Evolutionary conservation across 2,888 invertebrate species (phyloP).

Genomic region (Ceratothoa steindachneri): DNA sequence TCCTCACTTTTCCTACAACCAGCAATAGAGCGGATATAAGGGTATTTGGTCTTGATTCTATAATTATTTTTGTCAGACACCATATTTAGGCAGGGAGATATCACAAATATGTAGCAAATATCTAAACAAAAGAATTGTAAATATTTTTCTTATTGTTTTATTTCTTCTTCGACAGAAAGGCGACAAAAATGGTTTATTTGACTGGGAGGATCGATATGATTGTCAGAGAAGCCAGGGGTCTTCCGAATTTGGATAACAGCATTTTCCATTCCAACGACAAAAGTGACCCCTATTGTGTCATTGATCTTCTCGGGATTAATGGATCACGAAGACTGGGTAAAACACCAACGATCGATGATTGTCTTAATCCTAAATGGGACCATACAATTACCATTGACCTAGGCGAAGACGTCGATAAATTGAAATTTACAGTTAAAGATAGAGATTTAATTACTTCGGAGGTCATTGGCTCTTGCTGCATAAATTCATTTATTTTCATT

Average conservation of each 20-base stretch:
- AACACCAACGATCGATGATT: conserved; percentile 19
- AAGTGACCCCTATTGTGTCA: conserved; percentile 17
- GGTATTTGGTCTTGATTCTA: no score
- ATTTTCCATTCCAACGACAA: conserved; percentile 1
- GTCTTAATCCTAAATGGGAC: conserved; percentile 20
- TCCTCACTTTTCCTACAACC: no score
- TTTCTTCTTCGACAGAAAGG: neutral
- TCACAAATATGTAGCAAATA: no score
- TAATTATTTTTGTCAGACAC: no score
- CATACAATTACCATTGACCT: conserved; percentile 1
- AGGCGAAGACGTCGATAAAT: conserved; percentile 1
- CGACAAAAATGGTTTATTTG: conserved; percentile 3
- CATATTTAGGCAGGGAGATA: no score
- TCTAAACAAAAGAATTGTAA: no score
- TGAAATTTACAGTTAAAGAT: conserved; percentile 23
- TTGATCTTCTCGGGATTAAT: neutral
- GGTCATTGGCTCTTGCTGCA: conserved; percentile 11
- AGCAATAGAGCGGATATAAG: no score
- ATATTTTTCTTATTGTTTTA: no score
- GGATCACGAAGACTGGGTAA: conserved; percentile 11
- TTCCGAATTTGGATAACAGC: conserved; percentile 17
- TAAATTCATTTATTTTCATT: neutral
- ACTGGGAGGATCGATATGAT: conserved; percentile 16
- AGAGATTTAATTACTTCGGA: conserved; percentile 13
- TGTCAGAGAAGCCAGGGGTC: conserved; percentile 17